A percentile compares a stretch with the other conserved stretches of the same genome.
Conservation (phyloP, 2,797 vertebrate species). For the Crenichthys baileyi region DNA sequence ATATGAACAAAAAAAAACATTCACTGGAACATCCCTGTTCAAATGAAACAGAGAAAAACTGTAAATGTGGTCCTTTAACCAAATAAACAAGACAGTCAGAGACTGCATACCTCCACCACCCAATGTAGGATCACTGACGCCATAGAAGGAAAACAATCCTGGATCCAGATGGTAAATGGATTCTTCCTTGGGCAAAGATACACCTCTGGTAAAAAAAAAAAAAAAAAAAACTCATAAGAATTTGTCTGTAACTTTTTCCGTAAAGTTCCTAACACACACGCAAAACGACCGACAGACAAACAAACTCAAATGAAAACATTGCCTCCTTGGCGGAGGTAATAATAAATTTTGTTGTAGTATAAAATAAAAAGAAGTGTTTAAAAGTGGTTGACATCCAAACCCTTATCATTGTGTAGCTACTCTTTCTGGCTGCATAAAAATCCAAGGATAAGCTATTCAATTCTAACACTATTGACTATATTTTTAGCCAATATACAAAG, state of each 20-base stretch:
- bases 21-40: neutral
- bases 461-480: slow-evolving; percentile 60
- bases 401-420: slow-evolving; percentile 31
- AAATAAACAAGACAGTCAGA: too few species aligned
- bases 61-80: neutral
- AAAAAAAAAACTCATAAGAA: neutral
- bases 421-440: slow-evolving; percentile 45
- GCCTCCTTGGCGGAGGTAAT: too few species aligned
- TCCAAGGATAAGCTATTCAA: slow-evolving; percentile 71
- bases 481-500: slow-evolving; percentile 65
- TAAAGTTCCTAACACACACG: too few species aligned
- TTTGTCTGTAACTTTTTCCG: too few species aligned
- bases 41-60: neutral
- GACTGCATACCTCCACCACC: too few species aligned
- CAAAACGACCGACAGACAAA: too few species aligned
- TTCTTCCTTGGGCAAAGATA: too few species aligned
- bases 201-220: neutral
- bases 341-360: neutral
- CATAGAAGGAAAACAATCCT: too few species aligned
- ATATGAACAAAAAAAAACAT: neutral
- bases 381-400: slow-evolving; percentile 7
- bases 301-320: too few species aligned
- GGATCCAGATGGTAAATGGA: too few species aligned
- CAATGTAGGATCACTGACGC: too few species aligned
- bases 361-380: neutral